Evolutionary conservation across 2,113 vertebrate species (phyloP).

Genomic region (Mystacornis crossleyi): DNA sequence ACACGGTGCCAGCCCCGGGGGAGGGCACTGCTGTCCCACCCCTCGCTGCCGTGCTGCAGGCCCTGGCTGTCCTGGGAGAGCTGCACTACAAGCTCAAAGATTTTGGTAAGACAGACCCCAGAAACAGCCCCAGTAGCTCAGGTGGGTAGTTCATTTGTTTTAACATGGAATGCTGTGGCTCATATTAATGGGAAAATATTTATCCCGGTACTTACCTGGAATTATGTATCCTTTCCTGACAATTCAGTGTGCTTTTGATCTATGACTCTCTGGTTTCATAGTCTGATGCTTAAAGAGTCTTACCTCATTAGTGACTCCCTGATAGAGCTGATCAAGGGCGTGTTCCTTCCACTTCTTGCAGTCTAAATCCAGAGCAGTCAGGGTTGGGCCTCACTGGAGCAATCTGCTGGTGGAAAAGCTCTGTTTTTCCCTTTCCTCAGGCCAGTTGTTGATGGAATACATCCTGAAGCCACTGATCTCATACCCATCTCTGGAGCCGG

Average conservation of each 20-base stretch:
- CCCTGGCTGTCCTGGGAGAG: slow-evolving; percentile 88
- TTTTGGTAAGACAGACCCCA: slow-evolving; percentile 82
- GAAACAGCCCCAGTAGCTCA: not conserved
- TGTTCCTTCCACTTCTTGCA: not conserved
- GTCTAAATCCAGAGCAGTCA: not conserved
- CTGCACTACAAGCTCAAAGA: slow-evolving; percentile 85
- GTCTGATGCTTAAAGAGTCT: not conserved
- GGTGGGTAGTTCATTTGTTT: fast-evolving
- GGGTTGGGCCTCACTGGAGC: not conserved
- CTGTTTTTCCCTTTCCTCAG: slow-evolving; percentile 61
- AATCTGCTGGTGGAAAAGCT: not conserved
- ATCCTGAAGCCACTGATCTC: slow-evolving; percentile 86
- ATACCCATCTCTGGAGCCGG: slow-evolving; percentile 74
- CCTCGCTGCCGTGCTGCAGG: slow-evolving; percentile 83
- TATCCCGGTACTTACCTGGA: not conserved
- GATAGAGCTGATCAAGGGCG: not conserved
- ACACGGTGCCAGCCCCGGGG: slow-evolving; percentile 61
- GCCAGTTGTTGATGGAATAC: slow-evolving; percentile 87
- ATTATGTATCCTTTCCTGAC: not conserved
- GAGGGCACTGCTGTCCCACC: slow-evolving; percentile 41
- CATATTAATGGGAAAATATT: not conserved
- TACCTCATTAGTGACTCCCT: not conserved
- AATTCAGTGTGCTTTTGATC: not conserved
- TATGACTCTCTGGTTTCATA: not conserved
- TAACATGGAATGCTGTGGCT: not conserved